Base-by-base conservation (phyloP, 2,113 vertebrate species). In the Dascyllus trimaculatus region DNA sequence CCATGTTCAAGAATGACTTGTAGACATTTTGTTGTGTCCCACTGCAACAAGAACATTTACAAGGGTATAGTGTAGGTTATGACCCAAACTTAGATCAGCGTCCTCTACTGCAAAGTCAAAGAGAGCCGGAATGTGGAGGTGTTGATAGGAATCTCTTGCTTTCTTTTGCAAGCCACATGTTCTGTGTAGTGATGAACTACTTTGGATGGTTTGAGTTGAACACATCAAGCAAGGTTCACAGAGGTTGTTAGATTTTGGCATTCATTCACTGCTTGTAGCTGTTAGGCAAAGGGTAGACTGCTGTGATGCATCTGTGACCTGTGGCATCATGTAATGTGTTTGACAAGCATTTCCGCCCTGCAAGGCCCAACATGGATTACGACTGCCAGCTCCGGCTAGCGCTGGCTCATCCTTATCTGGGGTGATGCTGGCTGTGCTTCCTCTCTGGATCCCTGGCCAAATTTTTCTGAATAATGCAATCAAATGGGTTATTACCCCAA, bases 361-460 rank as follows among this genome's bases (percentile, higher is more conserved):
- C 57, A 11, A 81, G 73, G 80, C 84, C 53, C 79, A 71, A 75
- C 48, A 38, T 57, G 69, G 75, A 80, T 82, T 82, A 69, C 21
- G 56, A 66, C n/a, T 89, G 89, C 90, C 87, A 87, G 78, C 64
- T 65, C 73, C 65, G 69, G 69, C 78, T 70, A 87, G 78, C 61
- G 80, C 63, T 56, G 68, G 65, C 71, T 78, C 65, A 75, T 87
- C 66, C 84, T 71, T 58, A 4, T 82, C 64, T 82, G 79, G 75
- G 85, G 69, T 80, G 88, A 89, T 81, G 91, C 92, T 93, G 92
- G 91, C 91, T 88, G 80, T 61, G 73, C 89, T 93, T 87, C 83
- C 71, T 81, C 75, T 80, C 53, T 78, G 71, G 72, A 89, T 83
- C 60, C 46, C 2, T 8, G 26, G 92, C 93, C 90, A 94, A 83